Evolutionary conservation across 2,888 invertebrate genomes (phyloP).

Genomic region (Stenotaenia linearis): DNA sequence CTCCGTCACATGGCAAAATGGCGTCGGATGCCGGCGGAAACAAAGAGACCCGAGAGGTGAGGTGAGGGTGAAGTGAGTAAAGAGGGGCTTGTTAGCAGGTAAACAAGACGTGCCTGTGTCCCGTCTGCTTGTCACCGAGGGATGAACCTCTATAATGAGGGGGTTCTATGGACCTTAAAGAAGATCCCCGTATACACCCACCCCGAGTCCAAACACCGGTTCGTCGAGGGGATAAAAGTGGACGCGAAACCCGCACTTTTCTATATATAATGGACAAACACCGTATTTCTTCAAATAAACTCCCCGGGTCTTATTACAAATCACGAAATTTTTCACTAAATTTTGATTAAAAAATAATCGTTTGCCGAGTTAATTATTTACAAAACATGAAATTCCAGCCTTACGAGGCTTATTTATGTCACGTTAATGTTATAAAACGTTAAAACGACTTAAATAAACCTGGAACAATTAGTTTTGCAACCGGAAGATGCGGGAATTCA

Average conservation of each 20-base stretch:
- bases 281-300: too few species aligned
- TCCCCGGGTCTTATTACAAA: too few species aligned
- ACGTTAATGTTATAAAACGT: too few species aligned
- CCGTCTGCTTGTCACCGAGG: constrained; percentile 26
- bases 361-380: too few species aligned
- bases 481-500: too few species aligned
- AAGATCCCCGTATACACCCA: constrained; percentile 13
- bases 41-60: constrained; percentile 14
- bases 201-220: constrained; percentile 19
- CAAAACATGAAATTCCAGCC: too few species aligned
- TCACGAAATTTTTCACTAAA: too few species aligned
- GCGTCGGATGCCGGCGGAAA: constrained; percentile 13
- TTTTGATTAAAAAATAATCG: too few species aligned
- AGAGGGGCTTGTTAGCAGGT: constrained; percentile 26
- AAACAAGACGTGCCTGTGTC: constrained; percentile 21
- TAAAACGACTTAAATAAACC: too few species aligned
- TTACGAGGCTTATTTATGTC: too few species aligned
- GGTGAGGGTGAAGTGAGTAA: not conserved
- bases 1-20: not conserved
- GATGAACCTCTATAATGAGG: constrained; percentile 24
- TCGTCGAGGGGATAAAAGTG: not conserved
- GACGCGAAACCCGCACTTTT: not conserved
- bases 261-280: not conserved
- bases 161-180: constrained; percentile 16
- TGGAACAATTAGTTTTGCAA: too few species aligned